Conservation (phyloP, 1,140 invertebrate species). For the Drusus annulatus region DNA sequence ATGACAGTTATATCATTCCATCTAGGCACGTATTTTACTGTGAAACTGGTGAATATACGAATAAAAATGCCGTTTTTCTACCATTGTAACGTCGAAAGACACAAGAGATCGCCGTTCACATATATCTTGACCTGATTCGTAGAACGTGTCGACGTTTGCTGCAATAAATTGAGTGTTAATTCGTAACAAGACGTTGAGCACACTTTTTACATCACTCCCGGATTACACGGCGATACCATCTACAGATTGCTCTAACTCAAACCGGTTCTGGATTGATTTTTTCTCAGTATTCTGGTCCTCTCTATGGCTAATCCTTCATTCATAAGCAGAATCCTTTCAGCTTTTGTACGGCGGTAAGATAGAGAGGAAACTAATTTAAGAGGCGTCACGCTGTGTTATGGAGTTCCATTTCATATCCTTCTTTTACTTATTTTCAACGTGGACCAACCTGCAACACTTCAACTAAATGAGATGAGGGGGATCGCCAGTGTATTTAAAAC, state of each 20-base stretch:
- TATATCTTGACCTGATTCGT: background rate
- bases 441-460: slow-evolving; percentile 3
- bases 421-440: background rate
- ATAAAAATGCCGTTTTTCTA: too few relatives aligned
- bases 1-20: too few relatives aligned
- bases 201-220: slow-evolving; percentile 27
- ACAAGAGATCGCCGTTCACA: background rate
- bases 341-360: slow-evolving; percentile 31
- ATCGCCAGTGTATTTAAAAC: background rate
- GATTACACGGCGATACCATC: slow-evolving; percentile 9
- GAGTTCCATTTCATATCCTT: background rate
- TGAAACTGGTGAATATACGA: too few relatives aligned
- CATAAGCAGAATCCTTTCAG: slow-evolving; percentile 22
- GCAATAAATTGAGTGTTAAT: slow-evolving; percentile 24
- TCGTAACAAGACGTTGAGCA: slow-evolving; percentile 10
- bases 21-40: too few relatives aligned
- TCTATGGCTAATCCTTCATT: slow-evolving; percentile 14
- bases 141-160: background rate
- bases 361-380: slow-evolving; percentile 33
- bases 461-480: background rate
- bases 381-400: slow-evolving; percentile 20
- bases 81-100: too few relatives aligned
- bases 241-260: background rate
- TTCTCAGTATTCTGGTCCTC: background rate
- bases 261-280: slow-evolving; percentile 30